Percentiles rank a stretch among this genome's conserved stretches.
Conservation (phyloP, 2,797 vertebrate genomes). For the Cynodonichthys magdalenae region DNA sequence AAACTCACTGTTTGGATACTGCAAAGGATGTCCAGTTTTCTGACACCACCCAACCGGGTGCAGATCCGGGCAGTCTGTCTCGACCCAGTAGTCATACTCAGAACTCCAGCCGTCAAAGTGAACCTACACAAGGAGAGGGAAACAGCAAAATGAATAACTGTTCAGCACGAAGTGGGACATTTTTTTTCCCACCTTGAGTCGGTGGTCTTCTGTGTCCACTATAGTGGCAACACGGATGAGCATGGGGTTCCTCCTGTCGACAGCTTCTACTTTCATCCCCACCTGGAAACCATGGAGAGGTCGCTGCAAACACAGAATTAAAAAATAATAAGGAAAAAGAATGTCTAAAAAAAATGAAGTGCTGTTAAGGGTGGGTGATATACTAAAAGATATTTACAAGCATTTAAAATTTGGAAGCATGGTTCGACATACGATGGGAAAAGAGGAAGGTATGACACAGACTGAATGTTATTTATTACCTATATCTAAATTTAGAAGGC, state of each 20-base stretch:
- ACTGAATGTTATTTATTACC: too few species aligned
- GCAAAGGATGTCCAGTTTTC: constrained; percentile 88
- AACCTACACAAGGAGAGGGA: constrained; percentile 69
- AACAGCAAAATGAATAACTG: not conserved
- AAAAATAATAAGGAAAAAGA: not conserved
- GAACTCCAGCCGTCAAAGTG: constrained; percentile 90
- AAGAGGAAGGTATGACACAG: too few species aligned
- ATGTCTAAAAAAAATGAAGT: not conserved
- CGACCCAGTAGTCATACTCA: constrained; percentile 89
- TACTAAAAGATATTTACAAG: too few species aligned
- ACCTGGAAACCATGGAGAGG: constrained; percentile 89
- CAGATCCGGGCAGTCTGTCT: constrained; percentile 87
- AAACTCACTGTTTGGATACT: constrained; percentile 83
- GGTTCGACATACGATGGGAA: too few species aligned
- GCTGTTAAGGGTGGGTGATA: too few species aligned
- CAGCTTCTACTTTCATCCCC: constrained; percentile 89
- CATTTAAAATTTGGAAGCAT: too few species aligned
- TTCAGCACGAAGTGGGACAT: not conserved
- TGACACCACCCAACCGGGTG: constrained; percentile 91
- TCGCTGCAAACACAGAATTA: constrained; percentile 71
- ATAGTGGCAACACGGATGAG: constrained; percentile 88
- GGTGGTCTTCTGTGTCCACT: constrained; percentile 84
- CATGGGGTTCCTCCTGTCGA: constrained; percentile 91
- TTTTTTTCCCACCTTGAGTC: constrained; percentile 83
- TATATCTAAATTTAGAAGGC: too few species aligned